phyloP scores from a whole-genome alignment of 2,797 vertebrate species.

The Heteromormyrus szaboi region DNA sequence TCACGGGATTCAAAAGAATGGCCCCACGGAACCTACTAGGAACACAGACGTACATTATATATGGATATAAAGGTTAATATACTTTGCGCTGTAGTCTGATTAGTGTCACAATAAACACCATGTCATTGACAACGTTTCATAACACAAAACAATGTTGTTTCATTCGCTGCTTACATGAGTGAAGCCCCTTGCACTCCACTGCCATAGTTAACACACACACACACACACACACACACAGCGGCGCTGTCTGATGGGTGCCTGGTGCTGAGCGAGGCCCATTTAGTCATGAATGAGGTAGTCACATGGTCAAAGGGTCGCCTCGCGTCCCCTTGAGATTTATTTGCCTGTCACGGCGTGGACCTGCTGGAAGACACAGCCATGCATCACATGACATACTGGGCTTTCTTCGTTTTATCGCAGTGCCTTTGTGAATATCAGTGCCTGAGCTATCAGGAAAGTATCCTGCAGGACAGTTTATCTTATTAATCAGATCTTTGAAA shows the following conservation, averaged over 20 bases:
- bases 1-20: not conserved
- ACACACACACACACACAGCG: not conserved
- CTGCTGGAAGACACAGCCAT: not conserved
- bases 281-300: not conserved
- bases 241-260: not conserved
- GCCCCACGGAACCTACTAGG: not conserved
- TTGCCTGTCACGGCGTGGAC: not conserved
- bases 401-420: not conserved
- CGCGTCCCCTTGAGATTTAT: not conserved
- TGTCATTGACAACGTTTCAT: not conserved
- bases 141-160: not conserved
- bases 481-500: not conserved
- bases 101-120: not conserved
- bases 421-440: not conserved
- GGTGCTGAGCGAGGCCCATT: not conserved
- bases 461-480: not conserved
- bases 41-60: not conserved
- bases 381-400: not conserved
- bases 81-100: not conserved
- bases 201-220: not conserved
- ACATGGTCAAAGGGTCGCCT: conserved; percentile 3
- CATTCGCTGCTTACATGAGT: not conserved
- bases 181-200: not conserved
- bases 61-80: not conserved
- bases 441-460: not conserved